Evolutionary conservation across 2,797 vertebrate species (phyloP).

Genomic region (Vireo griseus): DNA sequence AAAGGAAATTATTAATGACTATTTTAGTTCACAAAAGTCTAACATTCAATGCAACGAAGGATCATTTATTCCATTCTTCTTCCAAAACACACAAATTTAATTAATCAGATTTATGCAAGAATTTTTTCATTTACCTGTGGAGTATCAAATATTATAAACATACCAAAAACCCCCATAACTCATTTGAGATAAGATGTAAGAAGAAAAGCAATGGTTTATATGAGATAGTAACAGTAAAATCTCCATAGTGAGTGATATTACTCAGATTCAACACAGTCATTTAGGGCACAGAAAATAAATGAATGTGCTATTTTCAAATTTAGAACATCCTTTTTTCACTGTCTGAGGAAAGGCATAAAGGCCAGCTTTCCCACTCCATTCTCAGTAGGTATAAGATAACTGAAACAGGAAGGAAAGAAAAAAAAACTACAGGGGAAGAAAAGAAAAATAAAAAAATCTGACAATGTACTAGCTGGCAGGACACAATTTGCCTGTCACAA

Average conservation of each 20-base stretch:
- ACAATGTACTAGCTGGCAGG: neutral
- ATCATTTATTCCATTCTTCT: neutral
- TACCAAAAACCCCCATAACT: rapidly evolving
- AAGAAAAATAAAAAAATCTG: neutral
- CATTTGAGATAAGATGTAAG: neutral
- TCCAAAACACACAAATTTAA: neutral
- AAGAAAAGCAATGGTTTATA: neutral
- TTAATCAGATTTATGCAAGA: neutral
- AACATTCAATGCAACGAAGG: neutral
- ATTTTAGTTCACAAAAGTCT: neutral
- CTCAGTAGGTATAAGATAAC: neutral
- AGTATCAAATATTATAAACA: neutral
- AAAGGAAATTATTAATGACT: neutral
- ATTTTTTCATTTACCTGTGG: neutral
- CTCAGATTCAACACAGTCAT: neutral
- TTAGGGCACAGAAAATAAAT: neutral
- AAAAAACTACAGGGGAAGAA: neutral
- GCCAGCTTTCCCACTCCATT: neutral
- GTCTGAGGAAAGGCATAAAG: neutral
- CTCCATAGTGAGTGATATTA: neutral
- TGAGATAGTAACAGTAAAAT: neutral
- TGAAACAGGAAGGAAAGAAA: neutral
- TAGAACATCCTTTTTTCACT: neutral
- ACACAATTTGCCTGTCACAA: rapidly evolving
- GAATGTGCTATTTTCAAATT: neutral